Evolutionary conservation across 2,888 invertebrate species (phyloP).

Genomic region (Theretra japonica): DNA sequence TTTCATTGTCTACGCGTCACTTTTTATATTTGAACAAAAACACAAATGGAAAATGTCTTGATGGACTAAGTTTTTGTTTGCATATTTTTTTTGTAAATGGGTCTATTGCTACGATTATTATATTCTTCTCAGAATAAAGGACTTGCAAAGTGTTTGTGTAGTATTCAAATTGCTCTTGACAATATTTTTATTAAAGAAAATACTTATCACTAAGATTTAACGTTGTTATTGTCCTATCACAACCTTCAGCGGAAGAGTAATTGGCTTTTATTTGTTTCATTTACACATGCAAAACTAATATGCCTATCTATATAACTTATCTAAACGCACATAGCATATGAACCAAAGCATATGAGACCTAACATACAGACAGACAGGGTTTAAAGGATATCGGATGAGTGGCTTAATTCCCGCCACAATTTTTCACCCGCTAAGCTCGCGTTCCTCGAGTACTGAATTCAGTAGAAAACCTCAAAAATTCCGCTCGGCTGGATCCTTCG

Average conservation of each 20-base stretch:
- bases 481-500: slow-evolving; percentile 11
- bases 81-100: too few species aligned
- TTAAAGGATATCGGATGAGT: background rate
- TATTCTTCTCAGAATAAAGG: too few species aligned
- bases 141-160: too few species aligned
- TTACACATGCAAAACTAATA: background rate
- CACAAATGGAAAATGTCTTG: too few species aligned
- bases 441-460: slow-evolving; percentile 6
- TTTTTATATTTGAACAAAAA: too few species aligned
- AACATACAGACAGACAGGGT: background rate
- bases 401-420: slow-evolving; percentile 5
- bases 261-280: too few species aligned
- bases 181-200: background rate
- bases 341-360: background rate
- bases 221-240: background rate
- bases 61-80: too few species aligned
- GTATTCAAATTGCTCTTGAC: too few species aligned
- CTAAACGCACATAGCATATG: background rate
- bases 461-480: slow-evolving; percentile 19
- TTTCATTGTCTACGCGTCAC: background rate
- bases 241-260: too few species aligned
- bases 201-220: background rate
- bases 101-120: too few species aligned
- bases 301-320: background rate
- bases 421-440: slow-evolving; percentile 2